Percentiles rank a stretch among this genome's conserved stretches.
Evolutionary conservation across 2,113 vertebrate genomes (phyloP).

Genomic region (Daubentonia madagascariensis): DNA sequence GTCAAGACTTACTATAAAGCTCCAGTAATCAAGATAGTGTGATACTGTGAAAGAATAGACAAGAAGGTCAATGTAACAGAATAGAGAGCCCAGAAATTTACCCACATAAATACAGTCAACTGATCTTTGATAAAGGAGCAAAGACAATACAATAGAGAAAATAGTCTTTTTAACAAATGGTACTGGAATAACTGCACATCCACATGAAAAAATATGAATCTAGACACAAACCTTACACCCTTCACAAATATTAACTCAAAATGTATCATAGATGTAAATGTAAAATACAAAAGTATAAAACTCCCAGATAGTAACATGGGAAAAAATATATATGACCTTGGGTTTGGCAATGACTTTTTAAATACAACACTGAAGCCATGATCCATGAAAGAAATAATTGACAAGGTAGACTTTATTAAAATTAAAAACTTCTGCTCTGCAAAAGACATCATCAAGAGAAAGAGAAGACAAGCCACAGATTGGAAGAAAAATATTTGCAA

Average conservation of each 20-base stretch:
- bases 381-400: background rate
- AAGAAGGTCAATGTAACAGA: background rate
- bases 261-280: background rate
- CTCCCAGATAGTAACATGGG: background rate
- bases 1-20: background rate
- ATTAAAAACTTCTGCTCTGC: background rate
- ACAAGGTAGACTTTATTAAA: background rate
- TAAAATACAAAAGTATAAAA: background rate
- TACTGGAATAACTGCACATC: background rate
- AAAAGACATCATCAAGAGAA: background rate
- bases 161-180: background rate
- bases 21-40: background rate
- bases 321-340: background rate
- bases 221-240: background rate
- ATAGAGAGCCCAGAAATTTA: background rate
- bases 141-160: background rate
- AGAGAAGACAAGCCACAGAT: background rate
- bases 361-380: background rate
- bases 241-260: background rate
- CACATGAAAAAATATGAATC: background rate
- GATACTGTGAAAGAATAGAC: background rate
- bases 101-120: background rate
- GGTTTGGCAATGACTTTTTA: background rate
- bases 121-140: background rate
- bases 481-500: background rate